Conservation (phyloP, 2,113 vertebrate genomes). For the Anguilla japonica region DNA sequence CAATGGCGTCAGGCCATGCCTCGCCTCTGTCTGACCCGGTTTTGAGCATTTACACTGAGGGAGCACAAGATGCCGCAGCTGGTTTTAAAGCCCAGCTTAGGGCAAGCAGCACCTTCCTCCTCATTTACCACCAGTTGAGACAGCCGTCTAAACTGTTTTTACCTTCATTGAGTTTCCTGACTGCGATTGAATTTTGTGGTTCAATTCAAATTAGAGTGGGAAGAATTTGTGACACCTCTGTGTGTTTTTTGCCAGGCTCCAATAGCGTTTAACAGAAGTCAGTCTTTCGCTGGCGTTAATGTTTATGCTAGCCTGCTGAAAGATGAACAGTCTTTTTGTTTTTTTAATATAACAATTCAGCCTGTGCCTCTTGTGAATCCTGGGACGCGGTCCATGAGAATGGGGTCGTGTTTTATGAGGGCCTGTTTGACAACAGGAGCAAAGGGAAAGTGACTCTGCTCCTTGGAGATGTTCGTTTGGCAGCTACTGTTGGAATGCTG, state of each 20-base stretch:
- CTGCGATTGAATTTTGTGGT: neutral
- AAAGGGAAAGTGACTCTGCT: slow-evolving; percentile 31
- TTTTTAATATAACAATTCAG: neutral
- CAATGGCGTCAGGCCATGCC: too few species aligned
- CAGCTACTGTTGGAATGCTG: slow-evolving; percentile 66
- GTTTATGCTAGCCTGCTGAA: neutral
- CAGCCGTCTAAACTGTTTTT: neutral
- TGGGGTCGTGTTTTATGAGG: neutral
- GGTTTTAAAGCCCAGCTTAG: neutral
- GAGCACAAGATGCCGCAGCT: neutral
- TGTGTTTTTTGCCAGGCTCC: neutral
- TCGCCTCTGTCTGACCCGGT: neutral
- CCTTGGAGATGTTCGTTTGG: slow-evolving; percentile 46
- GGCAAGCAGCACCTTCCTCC: too few species aligned
- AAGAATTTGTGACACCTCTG: neutral
- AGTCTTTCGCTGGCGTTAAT: neutral
- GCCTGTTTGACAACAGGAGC: slow-evolving; percentile 33
- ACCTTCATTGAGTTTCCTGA: neutral
- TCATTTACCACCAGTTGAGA: neutral
- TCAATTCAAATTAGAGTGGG: too few species aligned
- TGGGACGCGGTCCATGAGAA: neutral
- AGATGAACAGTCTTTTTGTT: neutral
- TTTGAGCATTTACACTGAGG: neutral
- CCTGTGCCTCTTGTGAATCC: neutral
- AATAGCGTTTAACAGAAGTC: neutral